Base-by-base conservation (phyloP, 2,113 vertebrate species). In the Hemiprocne comata region DNA sequence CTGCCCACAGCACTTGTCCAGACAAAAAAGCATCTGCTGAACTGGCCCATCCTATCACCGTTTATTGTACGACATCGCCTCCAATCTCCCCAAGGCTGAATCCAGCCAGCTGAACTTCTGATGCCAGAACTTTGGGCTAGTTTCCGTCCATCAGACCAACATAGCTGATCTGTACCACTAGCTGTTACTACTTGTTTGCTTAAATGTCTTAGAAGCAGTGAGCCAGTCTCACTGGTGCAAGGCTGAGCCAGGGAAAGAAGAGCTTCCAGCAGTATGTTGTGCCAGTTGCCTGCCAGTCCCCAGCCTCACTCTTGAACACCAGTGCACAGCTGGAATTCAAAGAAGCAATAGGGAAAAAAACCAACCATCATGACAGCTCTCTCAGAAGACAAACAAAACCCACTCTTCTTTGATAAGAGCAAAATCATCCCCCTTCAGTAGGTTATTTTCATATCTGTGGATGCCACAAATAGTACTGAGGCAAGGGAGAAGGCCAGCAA, bases 391-490 rank as follows among this genome's bases (percentile, higher is more conserved):
- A 79, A 82, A 87, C n/a, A 72, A 95, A 85, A 20, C n/a, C n/a
- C 57, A 10, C 21, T 84, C 73, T 44, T 66, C 55, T 76, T 77
- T 82, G 87, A 72, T 66, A 93, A 85, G 44, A 72, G 81, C 70
- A 73, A 61, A 95, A 75, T 65, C 74, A 70, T 11, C 17, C 46
- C 51, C 71, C 78, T 85, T 89, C 7, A 6, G 33, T 3, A 54
- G 31, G 70, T 58, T 81, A 87, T 79, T 85, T 89, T 87, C 77
- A 51, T 28, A 48, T 42, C 84, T 38, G 74, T 12, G 44, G 79
- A 69, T 25, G 74, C 62, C 46, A 66, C 64, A 95, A 94, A 91
- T 94, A 92, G 90, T 58, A 78, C 36, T 58, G 62, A 83, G 74
- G 67, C 54, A 73, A 85, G 31, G 62, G 62, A 76, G 34, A 96